A percentile compares a stretch with the other conserved stretches of the same genome.
These are phyloP conservation scores for Pipistrellus nathusii DNA, from an alignment of 2,797 vertebrate genomes.

Conservation along the genomic window DNA sequence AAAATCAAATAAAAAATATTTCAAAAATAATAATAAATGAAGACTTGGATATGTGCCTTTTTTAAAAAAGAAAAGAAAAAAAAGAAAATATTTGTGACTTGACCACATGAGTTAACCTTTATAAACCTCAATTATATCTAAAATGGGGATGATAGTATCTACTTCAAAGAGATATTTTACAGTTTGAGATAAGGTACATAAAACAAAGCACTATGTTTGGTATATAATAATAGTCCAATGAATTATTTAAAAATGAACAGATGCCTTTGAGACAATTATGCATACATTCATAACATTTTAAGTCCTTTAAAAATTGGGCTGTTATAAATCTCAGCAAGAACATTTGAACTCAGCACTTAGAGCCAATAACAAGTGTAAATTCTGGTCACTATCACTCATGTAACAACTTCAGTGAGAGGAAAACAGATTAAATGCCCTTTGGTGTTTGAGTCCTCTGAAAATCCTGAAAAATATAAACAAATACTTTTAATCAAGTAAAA, in stretches of 20 bases:
- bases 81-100: neutral
- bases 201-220: neutral
- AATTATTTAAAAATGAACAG: neutral
- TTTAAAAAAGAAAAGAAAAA: neutral
- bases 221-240: neutral
- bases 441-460: neutral
- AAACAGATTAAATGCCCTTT: neutral
- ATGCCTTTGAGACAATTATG: neutral
- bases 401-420: neutral
- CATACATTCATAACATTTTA: neutral
- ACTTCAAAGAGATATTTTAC: neutral
- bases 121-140: neutral
- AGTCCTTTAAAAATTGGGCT: conserved; percentile 3
- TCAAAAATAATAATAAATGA: neutral
- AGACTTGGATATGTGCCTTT: neutral
- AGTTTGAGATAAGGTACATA: neutral
- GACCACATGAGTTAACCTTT: neutral
- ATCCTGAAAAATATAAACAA: neutral
- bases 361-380: neutral
- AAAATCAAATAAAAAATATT: neutral
- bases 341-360: neutral
- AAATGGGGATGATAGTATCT: neutral
- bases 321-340: neutral
- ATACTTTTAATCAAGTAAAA: conserved; percentile 4
- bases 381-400: neutral